A percentile compares a stretch with the other conserved stretches of the same genome.
These are phyloP conservation scores for Oxyura jamaicensis DNA, from an alignment of 2,113 vertebrate species.

Conservation along the genomic window DNA sequence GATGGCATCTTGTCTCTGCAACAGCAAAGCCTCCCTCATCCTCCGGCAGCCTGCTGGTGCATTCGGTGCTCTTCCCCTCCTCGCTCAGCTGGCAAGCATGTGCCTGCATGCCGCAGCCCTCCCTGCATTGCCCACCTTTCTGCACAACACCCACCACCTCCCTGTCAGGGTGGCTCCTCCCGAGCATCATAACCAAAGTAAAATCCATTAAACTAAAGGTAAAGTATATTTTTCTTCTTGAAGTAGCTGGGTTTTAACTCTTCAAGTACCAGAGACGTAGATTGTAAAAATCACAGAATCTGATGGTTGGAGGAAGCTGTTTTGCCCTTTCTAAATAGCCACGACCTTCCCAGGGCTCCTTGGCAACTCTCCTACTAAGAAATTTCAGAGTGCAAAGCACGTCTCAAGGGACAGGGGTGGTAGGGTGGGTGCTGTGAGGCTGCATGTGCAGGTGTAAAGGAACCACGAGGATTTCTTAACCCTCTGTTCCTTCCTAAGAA, in stretches of 20 bases:
- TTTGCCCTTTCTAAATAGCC: neutral
- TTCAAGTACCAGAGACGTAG: conserved; percentile 74
- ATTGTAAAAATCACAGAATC: neutral
- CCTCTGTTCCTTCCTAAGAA: conserved; percentile 20
- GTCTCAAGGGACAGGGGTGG: neutral
- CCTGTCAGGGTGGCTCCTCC: conserved; percentile 64
- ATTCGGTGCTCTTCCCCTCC: neutral
- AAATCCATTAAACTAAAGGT: conserved; percentile 85
- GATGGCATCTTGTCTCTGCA: conserved; percentile 24
- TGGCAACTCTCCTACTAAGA: conserved; percentile 2
- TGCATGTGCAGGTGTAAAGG: conserved; percentile 16
- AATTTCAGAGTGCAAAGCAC: neutral
- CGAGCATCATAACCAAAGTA: conserved; percentile 74
- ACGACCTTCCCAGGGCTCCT: conserved; percentile 43
- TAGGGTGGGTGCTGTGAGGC: conserved; percentile 48
- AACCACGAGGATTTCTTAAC: neutral
- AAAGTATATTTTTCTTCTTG: conserved; percentile 75
- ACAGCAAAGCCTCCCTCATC: neutral
- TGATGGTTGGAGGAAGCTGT: neutral
- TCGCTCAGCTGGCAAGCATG: neutral
- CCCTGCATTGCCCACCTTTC: neutral
- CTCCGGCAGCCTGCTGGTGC: neutral
- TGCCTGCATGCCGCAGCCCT: conserved; percentile 7
- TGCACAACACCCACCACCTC: neutral
- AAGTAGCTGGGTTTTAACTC: conserved; percentile 64